Evolutionary conservation across 2,797 vertebrate genomes (phyloP).

Genomic region (Myoxocephalus aenaeus): DNA sequence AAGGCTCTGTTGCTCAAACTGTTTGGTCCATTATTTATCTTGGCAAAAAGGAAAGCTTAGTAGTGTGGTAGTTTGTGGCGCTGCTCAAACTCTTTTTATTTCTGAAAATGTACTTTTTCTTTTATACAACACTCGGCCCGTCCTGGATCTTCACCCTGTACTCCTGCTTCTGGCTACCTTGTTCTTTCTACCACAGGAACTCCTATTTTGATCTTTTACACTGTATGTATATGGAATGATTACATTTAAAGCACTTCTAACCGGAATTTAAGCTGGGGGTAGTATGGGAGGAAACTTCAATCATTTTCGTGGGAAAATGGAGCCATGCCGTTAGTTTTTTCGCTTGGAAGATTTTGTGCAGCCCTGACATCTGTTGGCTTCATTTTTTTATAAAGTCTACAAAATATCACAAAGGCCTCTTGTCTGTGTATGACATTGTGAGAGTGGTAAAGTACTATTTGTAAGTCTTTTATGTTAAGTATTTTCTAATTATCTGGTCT

Average conservation of each 20-base stretch:
- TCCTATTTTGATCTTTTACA: slow-evolving; percentile 66
- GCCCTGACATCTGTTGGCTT: slow-evolving; percentile 61
- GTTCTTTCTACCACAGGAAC: slow-evolving; percentile 65
- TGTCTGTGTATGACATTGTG: slow-evolving; percentile 73
- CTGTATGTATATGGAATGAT: slow-evolving; percentile 66
- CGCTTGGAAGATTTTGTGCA: slow-evolving; percentile 57
- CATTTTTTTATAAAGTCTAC: slow-evolving; percentile 69
- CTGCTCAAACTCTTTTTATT: slow-evolving; percentile 53
- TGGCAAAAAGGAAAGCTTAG: slow-evolving; percentile 67
- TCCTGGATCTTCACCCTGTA: slow-evolving; percentile 50
- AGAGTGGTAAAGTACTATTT: slow-evolving; percentile 72
- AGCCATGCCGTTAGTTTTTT: slow-evolving; percentile 55
- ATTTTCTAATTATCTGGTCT: slow-evolving; percentile 62
- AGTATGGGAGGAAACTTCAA: slow-evolving; percentile 48
- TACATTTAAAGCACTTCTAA: slow-evolving; percentile 75
- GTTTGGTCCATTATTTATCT: slow-evolving; percentile 67
- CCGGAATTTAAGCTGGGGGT: slow-evolving; percentile 51
- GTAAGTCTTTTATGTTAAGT: slow-evolving; percentile 74
- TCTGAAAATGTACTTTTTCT: slow-evolving; percentile 63
- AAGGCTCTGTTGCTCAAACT: slow-evolving; percentile 44
- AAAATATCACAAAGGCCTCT: slow-evolving; percentile 72
- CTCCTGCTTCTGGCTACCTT: slow-evolving; percentile 44
- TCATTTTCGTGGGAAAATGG: slow-evolving; percentile 42
- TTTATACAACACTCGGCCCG: slow-evolving; percentile 64
- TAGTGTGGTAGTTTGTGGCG: slow-evolving; percentile 65